A percentile compares a stretch with the other conserved stretches of the same genome.
These are phyloP conservation scores for Acanthurus tractus DNA, from an alignment of 2,797 vertebrate species.

Conservation along the genomic window DNA sequence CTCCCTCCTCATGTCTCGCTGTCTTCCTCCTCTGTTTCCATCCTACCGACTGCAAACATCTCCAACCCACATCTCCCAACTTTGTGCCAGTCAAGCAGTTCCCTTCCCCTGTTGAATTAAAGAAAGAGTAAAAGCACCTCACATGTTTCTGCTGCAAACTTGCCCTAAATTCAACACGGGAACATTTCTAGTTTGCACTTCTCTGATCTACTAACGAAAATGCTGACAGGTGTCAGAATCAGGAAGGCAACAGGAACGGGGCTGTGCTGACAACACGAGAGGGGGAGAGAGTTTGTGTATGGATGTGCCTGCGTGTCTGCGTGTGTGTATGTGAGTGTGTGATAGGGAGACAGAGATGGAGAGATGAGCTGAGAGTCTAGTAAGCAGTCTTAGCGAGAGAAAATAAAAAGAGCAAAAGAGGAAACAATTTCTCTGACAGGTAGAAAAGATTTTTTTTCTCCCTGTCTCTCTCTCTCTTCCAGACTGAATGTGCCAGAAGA, in stretches of 20 bases:
- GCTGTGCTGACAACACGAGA: conserved; percentile 78
- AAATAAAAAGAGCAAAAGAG: conserved; percentile 71
- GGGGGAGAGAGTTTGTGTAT: conserved; percentile 36
- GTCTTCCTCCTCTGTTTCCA: conserved; percentile 39
- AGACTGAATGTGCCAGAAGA: conserved; percentile 60
- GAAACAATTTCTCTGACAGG: conserved; percentile 81
- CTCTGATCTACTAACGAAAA: conserved; percentile 87
- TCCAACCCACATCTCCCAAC: conserved; percentile 62
- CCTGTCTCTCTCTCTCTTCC: conserved; percentile 36
- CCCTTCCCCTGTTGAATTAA: conserved; percentile 76
- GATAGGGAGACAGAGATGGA: conserved; percentile 76
- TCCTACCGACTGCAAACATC: conserved; percentile 58
- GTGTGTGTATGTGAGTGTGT: conserved; percentile 19
- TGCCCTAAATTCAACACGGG: conserved; percentile 82
- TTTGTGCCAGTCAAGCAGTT: conserved; percentile 75
- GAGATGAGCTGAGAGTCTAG: conserved; percentile 78
- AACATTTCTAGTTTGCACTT: conserved; percentile 81
- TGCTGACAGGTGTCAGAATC: conserved; percentile 87
- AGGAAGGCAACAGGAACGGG: conserved; percentile 77
- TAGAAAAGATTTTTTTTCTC: conserved; percentile 51
- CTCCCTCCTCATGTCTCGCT: conserved; percentile 32
- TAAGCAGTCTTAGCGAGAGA: conserved; percentile 75
- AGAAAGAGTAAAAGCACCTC: conserved; percentile 72
- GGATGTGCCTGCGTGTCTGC: too few relatives aligned
- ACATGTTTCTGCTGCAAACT: conserved; percentile 77